Evolutionary conservation across 2,888 invertebrate genomes (phyloP).

Genomic region (Drosophila rellima): DNA sequence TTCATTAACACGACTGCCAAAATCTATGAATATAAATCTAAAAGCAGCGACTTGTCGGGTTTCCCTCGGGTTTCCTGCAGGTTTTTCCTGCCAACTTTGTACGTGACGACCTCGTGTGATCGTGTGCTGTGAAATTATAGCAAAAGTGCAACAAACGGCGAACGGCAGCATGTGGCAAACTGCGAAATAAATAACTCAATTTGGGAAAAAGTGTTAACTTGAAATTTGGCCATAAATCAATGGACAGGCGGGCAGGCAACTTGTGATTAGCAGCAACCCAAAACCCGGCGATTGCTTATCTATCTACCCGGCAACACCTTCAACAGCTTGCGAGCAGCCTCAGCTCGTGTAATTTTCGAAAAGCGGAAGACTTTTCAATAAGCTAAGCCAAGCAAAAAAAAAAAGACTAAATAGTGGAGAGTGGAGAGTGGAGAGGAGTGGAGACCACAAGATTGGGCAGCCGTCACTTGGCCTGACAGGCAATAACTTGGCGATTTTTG

Average conservation of each 20-base stretch:
- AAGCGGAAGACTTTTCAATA: slow-evolving; percentile 75
- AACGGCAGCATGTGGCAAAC: slow-evolving; percentile 35
- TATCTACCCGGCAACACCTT: slow-evolving; percentile 30
- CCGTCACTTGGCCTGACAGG: slow-evolving; percentile 74
- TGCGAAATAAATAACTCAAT: slow-evolving; percentile 78
- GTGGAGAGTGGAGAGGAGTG: slow-evolving; percentile 1
- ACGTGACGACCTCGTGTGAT: slow-evolving; percentile 63
- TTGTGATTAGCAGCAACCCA: slow-evolving; percentile 70
- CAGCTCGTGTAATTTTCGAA: slow-evolving; percentile 35
- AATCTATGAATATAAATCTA: slow-evolving; percentile 75
- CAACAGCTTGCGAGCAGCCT: neutral
- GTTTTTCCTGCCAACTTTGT: slow-evolving; percentile 45
- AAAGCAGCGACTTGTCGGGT: slow-evolving; percentile 33
- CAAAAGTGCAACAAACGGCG: slow-evolving; percentile 40
- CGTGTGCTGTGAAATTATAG: slow-evolving; percentile 47
- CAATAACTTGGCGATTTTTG: slow-evolving; percentile 65
- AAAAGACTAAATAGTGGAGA: neutral
- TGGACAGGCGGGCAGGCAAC: slow-evolving; percentile 55
- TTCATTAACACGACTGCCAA: slow-evolving; percentile 81
- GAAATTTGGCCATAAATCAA: slow-evolving; percentile 79
- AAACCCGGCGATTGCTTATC: slow-evolving; percentile 67
- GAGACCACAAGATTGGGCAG: slow-evolving; percentile 64
- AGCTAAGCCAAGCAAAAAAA: slow-evolving; percentile 37
- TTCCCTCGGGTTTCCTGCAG: neutral
- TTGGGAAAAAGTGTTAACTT: slow-evolving; percentile 81